A percentile compares a stretch with the other conserved stretches of the same genome.
Evolutionary conservation across 2,888 invertebrate genomes (phyloP).

Genomic region (Protonemura montana): DNA sequence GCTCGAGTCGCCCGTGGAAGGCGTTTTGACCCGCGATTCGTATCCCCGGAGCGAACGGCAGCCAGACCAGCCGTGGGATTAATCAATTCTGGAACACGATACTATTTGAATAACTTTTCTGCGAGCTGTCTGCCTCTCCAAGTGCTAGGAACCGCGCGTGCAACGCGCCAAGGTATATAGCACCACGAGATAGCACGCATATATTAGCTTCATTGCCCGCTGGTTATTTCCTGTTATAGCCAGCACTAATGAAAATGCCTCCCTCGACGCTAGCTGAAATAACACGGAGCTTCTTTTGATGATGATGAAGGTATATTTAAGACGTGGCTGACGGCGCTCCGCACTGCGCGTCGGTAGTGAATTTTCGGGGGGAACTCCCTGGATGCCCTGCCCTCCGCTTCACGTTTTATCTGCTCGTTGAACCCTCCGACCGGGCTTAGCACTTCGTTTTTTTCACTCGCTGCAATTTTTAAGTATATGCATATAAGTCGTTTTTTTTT

Average conservation of each 20-base stretch:
- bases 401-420: neutral
- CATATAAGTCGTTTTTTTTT: no score
- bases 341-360: neutral
- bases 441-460: neutral
- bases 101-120: neutral
- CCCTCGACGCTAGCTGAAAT: neutral
- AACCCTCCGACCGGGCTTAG: neutral
- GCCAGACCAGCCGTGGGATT: neutral
- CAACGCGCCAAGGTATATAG: neutral
- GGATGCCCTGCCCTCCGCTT: neutral
- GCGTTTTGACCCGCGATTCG: neutral
- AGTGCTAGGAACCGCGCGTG: neutral
- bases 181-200: neutral
- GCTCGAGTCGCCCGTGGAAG: neutral
- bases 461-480: neutral
- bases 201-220: neutral
- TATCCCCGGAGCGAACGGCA: neutral
- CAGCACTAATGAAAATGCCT: neutral
- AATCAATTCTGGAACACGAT: neutral
- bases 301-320: conserved; percentile 7
- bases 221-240: neutral
- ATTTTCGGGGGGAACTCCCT: neutral
- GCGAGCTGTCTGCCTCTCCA: neutral
- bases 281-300: conserved; percentile 7
- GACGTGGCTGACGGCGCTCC: neutral